Evolutionary conservation across 37 sponge, comb jelly and placozoan genomes (phyloP).

Genomic region (Beroe ovata): DNA sequence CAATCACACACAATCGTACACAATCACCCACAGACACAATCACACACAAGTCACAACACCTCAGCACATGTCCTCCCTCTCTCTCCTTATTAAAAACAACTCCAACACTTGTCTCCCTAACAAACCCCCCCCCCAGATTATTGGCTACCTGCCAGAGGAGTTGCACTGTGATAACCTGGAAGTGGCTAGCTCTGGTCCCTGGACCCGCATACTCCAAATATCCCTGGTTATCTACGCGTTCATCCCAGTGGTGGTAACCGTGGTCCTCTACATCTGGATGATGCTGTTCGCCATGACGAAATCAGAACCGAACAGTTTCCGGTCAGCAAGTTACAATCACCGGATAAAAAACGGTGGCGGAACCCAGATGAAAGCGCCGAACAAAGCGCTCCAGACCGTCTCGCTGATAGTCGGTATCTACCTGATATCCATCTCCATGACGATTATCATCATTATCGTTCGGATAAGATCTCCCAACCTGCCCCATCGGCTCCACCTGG

Average conservation of each 20-base stretch:
- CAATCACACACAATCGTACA: no score
- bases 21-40: no score
- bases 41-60: no score
- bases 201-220: not conserved
- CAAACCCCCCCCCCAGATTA: conserved; percentile 23
- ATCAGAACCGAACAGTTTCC: not conserved
- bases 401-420: conserved; percentile 48
- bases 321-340: not conserved
- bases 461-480: not conserved
- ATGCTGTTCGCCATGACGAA: conserved; percentile 65
- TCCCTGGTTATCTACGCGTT: conserved; percentile 35
- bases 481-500: conserved; percentile 8
- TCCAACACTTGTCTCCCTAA: no score
- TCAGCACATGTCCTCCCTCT: no score
- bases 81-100: no score
- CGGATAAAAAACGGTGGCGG: not conserved
- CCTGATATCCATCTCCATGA: conserved; percentile 64
- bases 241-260: conserved; percentile 21
- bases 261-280: conserved; percentile 51
- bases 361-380: not conserved
- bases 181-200: conserved; percentile 31
- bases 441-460: conserved; percentile 15
- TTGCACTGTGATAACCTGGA: conserved; percentile 28
- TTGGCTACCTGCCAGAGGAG: conserved; percentile 49
- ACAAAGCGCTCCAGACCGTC: conserved; percentile 56